Conservation (phyloP, 2,113 vertebrate genomes). For the Rutilus rutilus region DNA sequence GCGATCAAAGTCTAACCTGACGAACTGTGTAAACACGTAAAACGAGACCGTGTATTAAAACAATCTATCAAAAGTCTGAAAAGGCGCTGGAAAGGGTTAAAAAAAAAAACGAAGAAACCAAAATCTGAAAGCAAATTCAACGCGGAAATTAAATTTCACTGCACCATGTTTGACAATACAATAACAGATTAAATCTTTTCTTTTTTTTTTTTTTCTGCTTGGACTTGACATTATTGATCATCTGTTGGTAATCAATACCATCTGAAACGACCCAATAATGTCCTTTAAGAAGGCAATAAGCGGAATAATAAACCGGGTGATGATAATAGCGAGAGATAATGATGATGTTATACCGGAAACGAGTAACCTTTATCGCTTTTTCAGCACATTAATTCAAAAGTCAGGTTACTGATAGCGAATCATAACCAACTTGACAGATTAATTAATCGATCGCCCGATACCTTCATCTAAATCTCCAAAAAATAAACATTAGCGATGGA, state of each 20-base stretch:
- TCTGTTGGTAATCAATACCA: neutral
- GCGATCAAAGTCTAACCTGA: neutral
- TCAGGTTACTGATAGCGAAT: neutral
- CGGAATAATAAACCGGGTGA: neutral
- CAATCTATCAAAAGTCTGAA: neutral
- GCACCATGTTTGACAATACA: neutral
- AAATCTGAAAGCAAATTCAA: neutral
- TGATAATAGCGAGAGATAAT: neutral
- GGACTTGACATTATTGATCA: neutral
- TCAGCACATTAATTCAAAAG: neutral
- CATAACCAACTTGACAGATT: slow-evolving; percentile 10
- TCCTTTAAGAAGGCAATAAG: neutral
- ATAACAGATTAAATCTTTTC: neutral
- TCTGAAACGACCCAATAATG: slow-evolving; percentile 3
- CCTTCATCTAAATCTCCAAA: neutral
- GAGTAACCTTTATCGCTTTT: neutral
- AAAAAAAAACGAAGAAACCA: neutral
- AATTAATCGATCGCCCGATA: neutral
- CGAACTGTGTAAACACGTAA: neutral
- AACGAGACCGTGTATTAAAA: neutral
- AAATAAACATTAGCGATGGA: neutral
- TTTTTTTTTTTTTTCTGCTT: neutral
- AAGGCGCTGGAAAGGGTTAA: neutral
- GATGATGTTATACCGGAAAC: neutral
- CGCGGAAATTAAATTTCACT: neutral